Evolutionary conservation across 64 coral and sea anemone species (phyloP).

Genomic region (Montipora sp.): DNA sequence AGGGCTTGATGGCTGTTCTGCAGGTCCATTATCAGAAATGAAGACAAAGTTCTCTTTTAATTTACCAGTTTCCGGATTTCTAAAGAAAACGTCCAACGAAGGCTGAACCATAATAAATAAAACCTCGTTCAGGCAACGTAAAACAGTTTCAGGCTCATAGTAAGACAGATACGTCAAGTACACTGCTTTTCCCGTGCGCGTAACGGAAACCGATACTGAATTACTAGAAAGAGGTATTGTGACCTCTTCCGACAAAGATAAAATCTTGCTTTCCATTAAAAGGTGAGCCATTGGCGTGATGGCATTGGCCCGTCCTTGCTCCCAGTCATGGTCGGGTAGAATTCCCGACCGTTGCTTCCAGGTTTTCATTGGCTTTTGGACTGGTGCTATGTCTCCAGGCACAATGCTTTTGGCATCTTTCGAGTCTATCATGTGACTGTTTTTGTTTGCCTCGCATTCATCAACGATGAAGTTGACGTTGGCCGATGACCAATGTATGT

Average conservation of each 20-base stretch:
- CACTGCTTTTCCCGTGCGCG: conserved; percentile 32
- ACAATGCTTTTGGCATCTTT: conserved; percentile 73
- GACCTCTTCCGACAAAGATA: not conserved
- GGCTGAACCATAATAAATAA: conserved; percentile 48
- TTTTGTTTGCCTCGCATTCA: conserved; percentile 24
- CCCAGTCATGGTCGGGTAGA: conserved; percentile 71
- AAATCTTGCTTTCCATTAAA: conserved; percentile 6
- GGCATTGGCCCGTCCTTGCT: conserved; percentile 53
- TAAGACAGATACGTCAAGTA: conserved; percentile 46
- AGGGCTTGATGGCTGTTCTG: conserved; percentile 49
- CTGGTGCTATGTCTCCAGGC: conserved; percentile 14
- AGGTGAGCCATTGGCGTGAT: conserved; percentile 70
- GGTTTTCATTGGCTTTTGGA: conserved; percentile 58
- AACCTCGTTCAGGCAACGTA: conserved; percentile 36
- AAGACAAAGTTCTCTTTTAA: conserved; percentile 61
- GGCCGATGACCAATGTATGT: conserved; percentile 51
- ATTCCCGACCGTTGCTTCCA: conserved; percentile 60
- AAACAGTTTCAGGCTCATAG: conserved; percentile 63
- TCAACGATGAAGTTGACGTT: conserved; percentile 48
- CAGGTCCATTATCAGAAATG: conserved; percentile 52
- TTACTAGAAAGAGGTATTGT: conserved; percentile 3
- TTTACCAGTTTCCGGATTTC: conserved; percentile 30
- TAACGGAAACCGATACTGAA: conserved; percentile 41
- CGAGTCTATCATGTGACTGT: conserved; percentile 52
- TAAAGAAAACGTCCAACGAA: conserved; percentile 35